Evolutionary conservation across 2,113 vertebrate genomes (phyloP).

Genomic region (Herpetotheres cachinnans): DNA sequence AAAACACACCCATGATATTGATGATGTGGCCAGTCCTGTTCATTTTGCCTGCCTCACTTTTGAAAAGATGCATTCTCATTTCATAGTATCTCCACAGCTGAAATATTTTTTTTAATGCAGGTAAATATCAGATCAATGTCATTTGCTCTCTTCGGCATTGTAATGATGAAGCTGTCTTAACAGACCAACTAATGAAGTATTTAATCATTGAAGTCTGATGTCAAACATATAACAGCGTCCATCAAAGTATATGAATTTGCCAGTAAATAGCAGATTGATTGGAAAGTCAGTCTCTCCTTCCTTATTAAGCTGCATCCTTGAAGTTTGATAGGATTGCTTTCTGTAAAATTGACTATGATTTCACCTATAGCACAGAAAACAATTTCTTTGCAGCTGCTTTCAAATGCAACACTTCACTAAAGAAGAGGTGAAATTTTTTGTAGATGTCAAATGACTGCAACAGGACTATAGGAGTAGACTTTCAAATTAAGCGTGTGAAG

Average conservation of each 20-base stretch:
- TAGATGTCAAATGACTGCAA: not conserved
- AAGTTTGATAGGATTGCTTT: not conserved
- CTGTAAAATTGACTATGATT: not conserved
- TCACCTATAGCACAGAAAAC: not conserved
- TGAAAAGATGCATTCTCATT: not conserved
- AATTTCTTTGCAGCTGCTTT: not conserved
- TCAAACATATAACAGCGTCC: not conserved
- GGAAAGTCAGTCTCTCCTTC: not conserved
- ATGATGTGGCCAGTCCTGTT: not conserved
- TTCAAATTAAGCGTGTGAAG: not conserved
- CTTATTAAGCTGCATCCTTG: not conserved
- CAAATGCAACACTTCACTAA: not conserved
- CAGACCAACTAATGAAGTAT: not conserved
- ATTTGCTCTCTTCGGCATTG: not conserved
- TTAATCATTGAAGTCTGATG: not conserved
- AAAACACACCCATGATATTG: fast-evolving
- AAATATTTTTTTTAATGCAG: not conserved
- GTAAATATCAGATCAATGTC: not conserved
- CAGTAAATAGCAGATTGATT: not conserved
- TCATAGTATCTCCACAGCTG: not conserved
- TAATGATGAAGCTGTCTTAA: not conserved
- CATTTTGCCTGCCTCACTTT: not conserved
- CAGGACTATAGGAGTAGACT: not conserved
- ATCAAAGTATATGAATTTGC: not conserved
- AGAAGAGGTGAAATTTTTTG: not conserved